Percentiles rank a stretch among this genome's conserved stretches.
phyloP scores from a whole-genome alignment of 2,113 vertebrate genomes.

The Oreotrochilus melanogaster region DNA sequence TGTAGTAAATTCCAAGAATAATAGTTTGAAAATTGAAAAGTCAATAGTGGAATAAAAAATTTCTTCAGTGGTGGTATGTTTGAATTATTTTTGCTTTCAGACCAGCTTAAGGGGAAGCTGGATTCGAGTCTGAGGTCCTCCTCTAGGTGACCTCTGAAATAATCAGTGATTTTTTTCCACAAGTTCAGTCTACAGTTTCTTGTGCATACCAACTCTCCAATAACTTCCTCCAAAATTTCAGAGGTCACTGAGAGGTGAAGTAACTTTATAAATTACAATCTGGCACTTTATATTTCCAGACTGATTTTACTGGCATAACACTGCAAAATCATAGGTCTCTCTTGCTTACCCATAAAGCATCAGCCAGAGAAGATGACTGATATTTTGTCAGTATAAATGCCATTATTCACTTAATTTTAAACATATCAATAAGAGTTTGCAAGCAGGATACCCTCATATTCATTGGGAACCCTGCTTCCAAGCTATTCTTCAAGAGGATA shows the following conservation, averaged over 20 bases:
- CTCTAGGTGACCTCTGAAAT: neutral
- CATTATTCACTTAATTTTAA: conserved; percentile 11
- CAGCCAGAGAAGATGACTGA: neutral
- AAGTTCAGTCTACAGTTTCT: neutral
- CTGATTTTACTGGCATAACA: neutral
- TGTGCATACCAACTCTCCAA: neutral
- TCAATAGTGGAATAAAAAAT: neutral
- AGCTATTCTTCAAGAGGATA: neutral
- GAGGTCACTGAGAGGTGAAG: neutral
- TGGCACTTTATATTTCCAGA: neutral
- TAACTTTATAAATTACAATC: neutral
- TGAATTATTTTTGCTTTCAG: neutral
- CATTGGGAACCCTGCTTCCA: neutral
- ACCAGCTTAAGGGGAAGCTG: neutral
- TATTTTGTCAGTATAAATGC: conserved; percentile 1
- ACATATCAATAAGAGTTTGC: neutral
- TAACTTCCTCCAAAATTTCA: conserved; percentile 2
- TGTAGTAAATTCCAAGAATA: neutral
- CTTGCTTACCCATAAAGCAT: neutral
- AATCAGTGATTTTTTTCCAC: neutral
- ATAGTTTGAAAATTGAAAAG: neutral
- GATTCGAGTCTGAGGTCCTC: neutral
- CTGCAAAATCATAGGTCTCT: neutral
- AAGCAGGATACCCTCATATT: neutral
- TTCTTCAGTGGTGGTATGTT: neutral